Conservation (phyloP, 1,140 invertebrate species). For the Cotesia chilonis region DNA sequence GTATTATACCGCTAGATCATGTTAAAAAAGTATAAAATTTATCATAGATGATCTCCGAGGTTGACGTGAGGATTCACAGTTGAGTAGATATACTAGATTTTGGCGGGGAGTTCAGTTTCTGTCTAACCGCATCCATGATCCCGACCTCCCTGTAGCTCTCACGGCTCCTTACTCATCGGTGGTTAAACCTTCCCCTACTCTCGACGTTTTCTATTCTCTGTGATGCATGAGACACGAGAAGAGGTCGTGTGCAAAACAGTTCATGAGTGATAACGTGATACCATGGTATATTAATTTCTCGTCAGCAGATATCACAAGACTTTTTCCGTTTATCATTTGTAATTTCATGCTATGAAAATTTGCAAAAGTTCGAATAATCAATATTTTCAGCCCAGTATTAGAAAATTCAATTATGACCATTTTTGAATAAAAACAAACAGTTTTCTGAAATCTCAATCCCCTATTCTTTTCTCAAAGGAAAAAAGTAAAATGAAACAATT, state of each 20-base stretch:
- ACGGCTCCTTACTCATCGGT: constrained; percentile 19
- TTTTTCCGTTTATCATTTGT: too few relatives aligned
- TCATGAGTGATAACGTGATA: neutral
- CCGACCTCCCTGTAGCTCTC: neutral
- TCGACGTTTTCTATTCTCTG: neutral
- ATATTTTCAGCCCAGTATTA: too few relatives aligned
- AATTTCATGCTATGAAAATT: too few relatives aligned
- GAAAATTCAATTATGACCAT: too few relatives aligned
- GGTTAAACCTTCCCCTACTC: constrained; percentile 3
- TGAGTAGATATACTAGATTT: neutral
- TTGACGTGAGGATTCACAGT: constrained; percentile 5
- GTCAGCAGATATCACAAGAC: neutral
- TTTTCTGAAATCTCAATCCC: too few relatives aligned
- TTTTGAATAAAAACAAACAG: too few relatives aligned
- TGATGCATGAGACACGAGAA: neutral
- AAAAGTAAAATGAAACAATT: neutral
- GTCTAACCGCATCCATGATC: neutral
- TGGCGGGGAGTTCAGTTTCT: neutral
- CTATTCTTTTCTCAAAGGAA: neutral
- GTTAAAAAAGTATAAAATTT: neutral
- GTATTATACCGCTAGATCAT: neutral
- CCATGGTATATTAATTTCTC: neutral
- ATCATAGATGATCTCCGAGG: constrained; percentile 8
- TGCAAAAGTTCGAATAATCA: too few relatives aligned
- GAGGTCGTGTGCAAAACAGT: neutral